phyloP scores from a whole-genome alignment of 2,797 vertebrate genomes.

The Ctenopoma kingsleyae region DNA sequence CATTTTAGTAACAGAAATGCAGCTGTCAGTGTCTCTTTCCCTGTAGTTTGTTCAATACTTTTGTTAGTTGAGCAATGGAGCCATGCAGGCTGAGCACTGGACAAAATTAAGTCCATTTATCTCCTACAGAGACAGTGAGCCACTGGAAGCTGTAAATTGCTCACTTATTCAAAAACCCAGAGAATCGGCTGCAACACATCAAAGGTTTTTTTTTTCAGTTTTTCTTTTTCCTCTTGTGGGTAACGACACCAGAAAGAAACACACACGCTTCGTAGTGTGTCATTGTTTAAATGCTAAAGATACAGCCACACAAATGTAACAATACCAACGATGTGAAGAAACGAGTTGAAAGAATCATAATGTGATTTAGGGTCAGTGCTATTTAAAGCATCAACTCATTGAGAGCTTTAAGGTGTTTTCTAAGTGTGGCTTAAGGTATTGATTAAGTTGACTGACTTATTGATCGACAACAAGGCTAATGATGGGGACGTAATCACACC shows the following conservation, averaged over 20 bases:
- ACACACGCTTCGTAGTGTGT: background rate
- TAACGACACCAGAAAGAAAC: background rate
- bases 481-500: constrained; percentile 13
- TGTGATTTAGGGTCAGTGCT: background rate
- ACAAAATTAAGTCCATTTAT: constrained; percentile 77
- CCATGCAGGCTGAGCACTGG: constrained; percentile 37
- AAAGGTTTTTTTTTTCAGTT: constrained; percentile 5
- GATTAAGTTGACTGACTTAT: constrained; percentile 18
- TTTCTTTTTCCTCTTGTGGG: constrained; percentile 29
- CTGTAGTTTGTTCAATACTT: constrained; percentile 31
- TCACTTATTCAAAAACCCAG: constrained; percentile 49
- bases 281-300: constrained; percentile 1
- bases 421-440: constrained; percentile 6
- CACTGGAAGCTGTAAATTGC: constrained; percentile 59
- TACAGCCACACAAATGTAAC: background rate
- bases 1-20: background rate
- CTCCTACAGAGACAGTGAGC: constrained; percentile 54
- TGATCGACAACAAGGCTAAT: constrained; percentile 13
- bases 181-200: constrained; percentile 34
- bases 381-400: constrained; percentile 14
- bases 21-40: constrained; percentile 13
- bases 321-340: background rate
- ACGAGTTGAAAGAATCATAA: background rate
- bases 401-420: background rate
- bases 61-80: constrained; percentile 35